A percentile compares a stretch with the other conserved stretches of the same genome.
These are phyloP conservation scores for Notoglanidium macrostoma DNA, from an alignment of 2,797 vertebrate species.

Conservation along the genomic window DNA sequence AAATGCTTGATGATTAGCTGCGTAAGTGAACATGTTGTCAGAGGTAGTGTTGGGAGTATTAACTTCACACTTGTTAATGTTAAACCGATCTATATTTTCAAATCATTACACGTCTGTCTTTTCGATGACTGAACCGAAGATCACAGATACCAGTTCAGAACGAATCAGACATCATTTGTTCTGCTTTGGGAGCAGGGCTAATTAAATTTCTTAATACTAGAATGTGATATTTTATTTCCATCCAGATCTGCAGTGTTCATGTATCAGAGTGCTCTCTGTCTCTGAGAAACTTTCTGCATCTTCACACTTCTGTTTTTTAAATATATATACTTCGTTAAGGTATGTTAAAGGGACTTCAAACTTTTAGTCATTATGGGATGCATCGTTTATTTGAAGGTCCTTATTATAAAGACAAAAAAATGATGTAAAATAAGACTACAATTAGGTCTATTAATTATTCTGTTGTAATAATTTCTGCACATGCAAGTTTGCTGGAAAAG, in stretches of 20 bases:
- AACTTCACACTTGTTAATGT: neutral
- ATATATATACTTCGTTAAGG: neutral
- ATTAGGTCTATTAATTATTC: neutral
- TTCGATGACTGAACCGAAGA: neutral
- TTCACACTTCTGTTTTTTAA: neutral
- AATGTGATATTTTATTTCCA: neutral
- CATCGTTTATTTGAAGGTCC: neutral
- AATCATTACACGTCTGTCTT: neutral
- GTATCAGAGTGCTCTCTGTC: neutral
- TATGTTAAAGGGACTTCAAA: neutral
- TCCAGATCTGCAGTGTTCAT: neutral
- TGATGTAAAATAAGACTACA: neutral
- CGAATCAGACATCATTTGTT: neutral
- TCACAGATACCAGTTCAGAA: neutral
- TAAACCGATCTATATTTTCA: neutral
- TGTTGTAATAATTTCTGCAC: neutral
- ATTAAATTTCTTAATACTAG: neutral
- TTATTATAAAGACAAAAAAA: neutral
- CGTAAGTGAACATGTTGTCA: neutral
- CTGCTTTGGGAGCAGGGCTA: neutral
- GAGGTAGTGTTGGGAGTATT: neutral
- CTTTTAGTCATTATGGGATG: neutral
- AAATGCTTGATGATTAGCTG: neutral
- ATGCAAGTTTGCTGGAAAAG: neutral
- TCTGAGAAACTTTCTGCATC: neutral